Evolutionary conservation across 2,113 vertebrate genomes (phyloP), one percentile per base, ranked within the genome.

Genomic region (Anguilla japonica): DNA sequence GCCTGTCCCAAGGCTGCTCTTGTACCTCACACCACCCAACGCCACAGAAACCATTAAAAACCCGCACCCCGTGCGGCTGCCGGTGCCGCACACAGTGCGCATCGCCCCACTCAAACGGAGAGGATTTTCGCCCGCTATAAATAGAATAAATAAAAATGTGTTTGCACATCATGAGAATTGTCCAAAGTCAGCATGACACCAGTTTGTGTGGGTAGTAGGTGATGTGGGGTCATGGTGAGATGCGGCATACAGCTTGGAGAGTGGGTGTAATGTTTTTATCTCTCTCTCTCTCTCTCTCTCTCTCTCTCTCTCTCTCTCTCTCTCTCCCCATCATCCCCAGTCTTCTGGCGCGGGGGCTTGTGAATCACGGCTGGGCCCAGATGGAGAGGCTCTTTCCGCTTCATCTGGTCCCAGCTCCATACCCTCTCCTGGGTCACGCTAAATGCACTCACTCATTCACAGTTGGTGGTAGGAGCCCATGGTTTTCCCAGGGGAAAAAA

Each of bases 111-210:
- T 41, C 50, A 85, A 26, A 50, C 29, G 18, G n/a, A 56, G n/a
- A 39, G 16, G 20, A 14, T 63, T 80, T 18, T 40, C 29, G 41
- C 84, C 56, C 78, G 20, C 34, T 41, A n/a, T 40, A n/a, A 75
- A 75, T 13, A 34, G 40, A 22, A 53, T 41, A 53, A 11, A 41
- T 79, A 41, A 53, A 53, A 67, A 41, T 63, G 53, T 53, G 79
- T 41, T 81, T 4, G 18, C 2, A n/a, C n/a, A 39, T 80, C 26
- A 39, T 15, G 79, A 6, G 41, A 40, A 41, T 20, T 39, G 56
- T 53, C n/a, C 53, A 34, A n/a, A 40, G 40, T 46, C 79, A 67
- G 56, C 20, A 29, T 86, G 56, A 86, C 79, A 34, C 79, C 41
- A 14, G n/a, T 56, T 56, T 26, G 53, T 40, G 56, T 34, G 71